phyloP scores from a whole-genome alignment of 2,113 vertebrate genomes.

The Lophotis ruficrista region DNA sequence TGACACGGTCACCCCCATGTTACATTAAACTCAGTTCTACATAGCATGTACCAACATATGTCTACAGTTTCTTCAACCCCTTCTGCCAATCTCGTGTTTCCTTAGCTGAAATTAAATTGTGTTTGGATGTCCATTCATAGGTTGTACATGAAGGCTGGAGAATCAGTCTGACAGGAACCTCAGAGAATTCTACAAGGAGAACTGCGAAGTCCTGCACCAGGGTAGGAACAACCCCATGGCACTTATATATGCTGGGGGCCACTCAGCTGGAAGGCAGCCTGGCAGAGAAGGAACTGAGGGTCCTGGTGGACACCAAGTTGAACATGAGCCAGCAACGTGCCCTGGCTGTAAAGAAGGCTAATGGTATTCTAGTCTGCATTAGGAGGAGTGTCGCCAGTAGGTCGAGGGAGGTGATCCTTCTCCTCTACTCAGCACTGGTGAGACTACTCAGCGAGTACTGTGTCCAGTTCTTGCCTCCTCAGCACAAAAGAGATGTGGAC shows the following conservation, averaged over 20 bases:
- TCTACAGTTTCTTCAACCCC: neutral
- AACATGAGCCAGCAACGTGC: neutral
- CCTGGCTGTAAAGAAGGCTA: neutral
- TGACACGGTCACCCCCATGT: neutral
- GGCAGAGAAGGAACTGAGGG: neutral
- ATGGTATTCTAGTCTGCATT: no score
- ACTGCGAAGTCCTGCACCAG: neutral
- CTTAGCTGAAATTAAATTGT: slow-evolving; percentile 6
- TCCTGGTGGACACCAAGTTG: neutral
- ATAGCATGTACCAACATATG: neutral
- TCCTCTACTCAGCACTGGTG: neutral
- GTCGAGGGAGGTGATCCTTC: neutral
- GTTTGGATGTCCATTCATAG: neutral
- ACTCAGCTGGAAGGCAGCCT: neutral
- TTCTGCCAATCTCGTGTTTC: neutral
- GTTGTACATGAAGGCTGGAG: neutral
- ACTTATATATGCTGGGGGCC: neutral
- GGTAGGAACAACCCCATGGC: neutral
- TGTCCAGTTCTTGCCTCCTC: neutral
- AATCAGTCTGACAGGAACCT: neutral
- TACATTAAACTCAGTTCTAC: neutral
- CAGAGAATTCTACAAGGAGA: neutral
- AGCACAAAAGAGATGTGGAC: neutral
- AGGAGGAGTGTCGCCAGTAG: no score
- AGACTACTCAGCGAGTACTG: neutral